phyloP scores from a whole-genome alignment of 2,888 invertebrate species.

The Xestoiulus laeticollis region DNA sequence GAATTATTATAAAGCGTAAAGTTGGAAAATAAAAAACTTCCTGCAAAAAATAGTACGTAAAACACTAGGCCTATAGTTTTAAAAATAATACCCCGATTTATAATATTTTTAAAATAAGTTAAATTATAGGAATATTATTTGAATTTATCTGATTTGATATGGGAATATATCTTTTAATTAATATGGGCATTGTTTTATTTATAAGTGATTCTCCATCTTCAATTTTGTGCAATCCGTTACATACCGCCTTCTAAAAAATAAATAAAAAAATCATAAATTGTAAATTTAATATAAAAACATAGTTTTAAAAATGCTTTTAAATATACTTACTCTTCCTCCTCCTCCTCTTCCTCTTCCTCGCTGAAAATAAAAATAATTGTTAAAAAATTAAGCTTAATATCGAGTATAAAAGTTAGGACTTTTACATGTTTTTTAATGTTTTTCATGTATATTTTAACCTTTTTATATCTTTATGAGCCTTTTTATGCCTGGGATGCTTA shows the following conservation, averaged over 20 bases:
- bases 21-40: neutral
- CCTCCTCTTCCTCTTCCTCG: constrained; percentile 54
- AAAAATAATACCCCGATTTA: too few relatives aligned
- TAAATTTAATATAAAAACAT: neutral
- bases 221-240: neutral
- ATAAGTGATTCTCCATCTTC: neutral
- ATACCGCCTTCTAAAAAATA: constrained; percentile 24
- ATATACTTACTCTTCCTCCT: constrained; percentile 54
- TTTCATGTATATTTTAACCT: too few relatives aligned
- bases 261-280: neutral
- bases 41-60: neutral
- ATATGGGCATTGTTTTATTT: neutral
- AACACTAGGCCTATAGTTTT: too few relatives aligned
- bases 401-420: too few relatives aligned
- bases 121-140: neutral
- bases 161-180: neutral
- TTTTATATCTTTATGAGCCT: too few relatives aligned
- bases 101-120: too few relatives aligned
- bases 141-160: neutral
- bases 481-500: too few relatives aligned
- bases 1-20: neutral
- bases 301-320: neutral
- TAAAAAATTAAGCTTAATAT: neutral
- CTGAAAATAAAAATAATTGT: neutral
- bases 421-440: too few relatives aligned